Percentiles rank a stretch among this genome's conserved stretches.
Evolutionary conservation across 2,797 vertebrate genomes (phyloP).

Genomic region (Hoplostethus atlanticus): DNA sequence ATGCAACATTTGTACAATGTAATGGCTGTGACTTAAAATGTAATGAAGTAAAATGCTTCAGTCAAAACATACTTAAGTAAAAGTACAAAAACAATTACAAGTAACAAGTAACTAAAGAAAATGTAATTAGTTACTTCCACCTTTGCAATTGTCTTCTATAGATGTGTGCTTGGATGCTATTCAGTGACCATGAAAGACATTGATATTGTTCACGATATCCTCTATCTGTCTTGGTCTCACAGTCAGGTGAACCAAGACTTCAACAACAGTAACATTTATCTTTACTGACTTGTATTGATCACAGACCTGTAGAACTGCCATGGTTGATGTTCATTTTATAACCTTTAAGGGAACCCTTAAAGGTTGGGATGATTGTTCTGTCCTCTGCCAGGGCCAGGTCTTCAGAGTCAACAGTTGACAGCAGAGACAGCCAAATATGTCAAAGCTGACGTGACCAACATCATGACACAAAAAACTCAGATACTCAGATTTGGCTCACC

Average conservation of each 20-base stretch:
- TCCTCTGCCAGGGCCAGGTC: not conserved
- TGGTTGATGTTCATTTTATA: not conserved
- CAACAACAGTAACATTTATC: not conserved
- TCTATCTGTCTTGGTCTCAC: no score
- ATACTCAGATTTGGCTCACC: no score
- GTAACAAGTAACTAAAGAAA: no score
- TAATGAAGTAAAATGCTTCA: no score
- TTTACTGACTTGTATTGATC: not conserved
- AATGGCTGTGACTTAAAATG: no score
- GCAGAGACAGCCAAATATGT: no score
- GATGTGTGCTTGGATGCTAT: constrained; percentile 1
- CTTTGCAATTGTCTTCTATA: not conserved
- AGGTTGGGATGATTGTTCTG: not conserved
- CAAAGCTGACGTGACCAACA: no score
- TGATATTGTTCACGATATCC: not conserved
- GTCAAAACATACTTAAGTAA: no score
- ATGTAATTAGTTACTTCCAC: no score
- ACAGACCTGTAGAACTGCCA: not conserved
- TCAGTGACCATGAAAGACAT: constrained; percentile 4
- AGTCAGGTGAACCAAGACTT: not conserved
- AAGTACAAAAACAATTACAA: no score
- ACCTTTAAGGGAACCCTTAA: not conserved
- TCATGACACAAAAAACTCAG: no score
- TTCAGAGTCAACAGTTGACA: not conserved
- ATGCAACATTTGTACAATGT: no score